Percentiles rank a stretch among this genome's conserved stretches.
Conservation (phyloP, 2,888 invertebrate species). For the Eristalis intricaria region DNA sequence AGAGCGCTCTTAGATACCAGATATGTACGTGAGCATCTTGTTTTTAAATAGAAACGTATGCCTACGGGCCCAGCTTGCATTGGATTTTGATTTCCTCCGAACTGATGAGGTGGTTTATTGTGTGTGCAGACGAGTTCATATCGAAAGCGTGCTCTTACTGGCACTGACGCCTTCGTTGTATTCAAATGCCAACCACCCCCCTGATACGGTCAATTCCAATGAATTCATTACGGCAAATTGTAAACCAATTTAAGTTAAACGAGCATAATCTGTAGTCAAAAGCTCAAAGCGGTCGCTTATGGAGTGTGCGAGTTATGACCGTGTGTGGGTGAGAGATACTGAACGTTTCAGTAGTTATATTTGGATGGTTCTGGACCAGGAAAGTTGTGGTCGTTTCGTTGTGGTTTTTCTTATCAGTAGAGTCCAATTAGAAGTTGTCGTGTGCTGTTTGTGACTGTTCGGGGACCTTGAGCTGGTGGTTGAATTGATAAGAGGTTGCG, state of each 20-base stretch:
- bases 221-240: not conserved
- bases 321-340: not conserved
- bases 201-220: not conserved
- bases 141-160: not conserved
- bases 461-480: no score
- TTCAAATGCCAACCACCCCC: not conserved
- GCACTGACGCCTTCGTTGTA: not conserved
- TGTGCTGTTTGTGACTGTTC: no score
- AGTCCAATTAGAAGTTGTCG: no score
- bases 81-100: not conserved
- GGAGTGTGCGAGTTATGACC: not conserved
- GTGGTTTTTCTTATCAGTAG: no score
- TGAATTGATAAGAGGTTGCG: no score
- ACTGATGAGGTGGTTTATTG: not conserved
- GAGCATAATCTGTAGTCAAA: not conserved
- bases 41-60: not conserved
- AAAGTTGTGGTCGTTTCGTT: no score
- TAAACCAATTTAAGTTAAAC: slow-evolving; percentile 1
- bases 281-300: not conserved
- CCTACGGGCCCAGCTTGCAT: not conserved
- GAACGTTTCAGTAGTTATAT: not conserved
- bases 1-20: not conserved
- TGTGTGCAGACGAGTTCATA: not conserved
- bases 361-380: not conserved
- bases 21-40: not conserved